Percentiles rank a stretch among this genome's conserved stretches.
Conservation (phyloP, 2,113 vertebrate species). For the Meles meles region DNA sequence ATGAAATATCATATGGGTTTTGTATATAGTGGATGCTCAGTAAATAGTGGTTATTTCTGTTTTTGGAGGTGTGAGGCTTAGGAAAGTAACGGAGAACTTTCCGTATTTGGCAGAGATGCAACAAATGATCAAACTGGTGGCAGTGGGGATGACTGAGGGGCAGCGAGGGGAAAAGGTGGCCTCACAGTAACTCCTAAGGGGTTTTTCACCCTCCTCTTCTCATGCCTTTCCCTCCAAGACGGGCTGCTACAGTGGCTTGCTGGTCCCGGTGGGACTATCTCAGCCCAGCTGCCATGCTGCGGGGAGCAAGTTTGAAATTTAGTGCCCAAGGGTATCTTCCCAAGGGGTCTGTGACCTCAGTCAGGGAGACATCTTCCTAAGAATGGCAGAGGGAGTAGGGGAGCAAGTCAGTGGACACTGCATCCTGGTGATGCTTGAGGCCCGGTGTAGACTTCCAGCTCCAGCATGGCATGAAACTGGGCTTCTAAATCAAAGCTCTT, state of each 20-base stretch:
- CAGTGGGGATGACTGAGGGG: not conserved
- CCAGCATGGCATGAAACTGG: not conserved
- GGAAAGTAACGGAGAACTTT: not conserved
- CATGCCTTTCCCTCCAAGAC: not conserved
- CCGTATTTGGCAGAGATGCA: not conserved
- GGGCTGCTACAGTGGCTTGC: not conserved
- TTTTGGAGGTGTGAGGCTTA: not conserved
- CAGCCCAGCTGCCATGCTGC: no score
- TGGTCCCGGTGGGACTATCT: not conserved
- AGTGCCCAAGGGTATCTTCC: not conserved
- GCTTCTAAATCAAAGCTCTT: not conserved
- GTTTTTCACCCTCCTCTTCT: not conserved
- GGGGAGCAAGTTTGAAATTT: not conserved
- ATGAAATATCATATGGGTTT: not conserved
- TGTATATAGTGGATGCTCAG: not conserved
- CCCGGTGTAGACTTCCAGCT: not conserved
- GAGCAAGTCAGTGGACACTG: no score
- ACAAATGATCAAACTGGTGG: not conserved
- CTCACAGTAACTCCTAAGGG: no score
- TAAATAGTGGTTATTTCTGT: not conserved
- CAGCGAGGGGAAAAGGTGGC: not conserved
- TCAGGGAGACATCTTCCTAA: not conserved
- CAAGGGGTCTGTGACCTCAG: no score
- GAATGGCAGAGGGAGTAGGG: accelerated
- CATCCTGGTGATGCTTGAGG: not conserved